phyloP scores from a whole-genome alignment of 2,797 vertebrate genomes.

The Aphelocoma californica region DNA sequence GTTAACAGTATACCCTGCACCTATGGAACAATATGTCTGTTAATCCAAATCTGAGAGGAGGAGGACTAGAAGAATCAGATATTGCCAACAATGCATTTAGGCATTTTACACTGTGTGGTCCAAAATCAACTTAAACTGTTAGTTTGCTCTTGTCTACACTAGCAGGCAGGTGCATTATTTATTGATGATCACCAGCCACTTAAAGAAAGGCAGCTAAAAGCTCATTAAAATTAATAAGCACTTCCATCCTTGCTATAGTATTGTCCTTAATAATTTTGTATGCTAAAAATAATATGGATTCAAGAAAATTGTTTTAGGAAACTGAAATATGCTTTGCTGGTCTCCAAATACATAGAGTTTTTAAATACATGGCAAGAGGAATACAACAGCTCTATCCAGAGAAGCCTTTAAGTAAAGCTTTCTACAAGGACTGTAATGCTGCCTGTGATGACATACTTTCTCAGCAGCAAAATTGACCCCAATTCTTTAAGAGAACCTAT shows the following conservation, averaged over 20 bases:
- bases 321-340: neutral
- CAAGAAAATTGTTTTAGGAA: neutral
- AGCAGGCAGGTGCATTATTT: neutral
- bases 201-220: neutral
- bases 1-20: neutral
- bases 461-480: constrained; percentile 10
- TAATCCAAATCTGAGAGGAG: neutral
- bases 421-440: neutral
- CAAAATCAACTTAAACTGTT: neutral
- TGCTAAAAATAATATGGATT: neutral
- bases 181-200: neutral
- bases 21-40: neutral
- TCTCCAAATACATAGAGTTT: neutral
- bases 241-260: neutral
- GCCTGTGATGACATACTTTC: neutral
- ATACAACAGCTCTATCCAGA: neutral
- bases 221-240: constrained; percentile 41
- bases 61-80: neutral
- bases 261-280: neutral
- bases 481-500: constrained; percentile 1
- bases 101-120: neutral
- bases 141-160: neutral
- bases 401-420: neutral
- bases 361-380: neutral
- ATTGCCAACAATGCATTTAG: neutral